These are phyloP conservation scores for Julus scandinavius DNA, from an alignment of 2,888 invertebrate genomes.

Conservation along the genomic window DNA sequence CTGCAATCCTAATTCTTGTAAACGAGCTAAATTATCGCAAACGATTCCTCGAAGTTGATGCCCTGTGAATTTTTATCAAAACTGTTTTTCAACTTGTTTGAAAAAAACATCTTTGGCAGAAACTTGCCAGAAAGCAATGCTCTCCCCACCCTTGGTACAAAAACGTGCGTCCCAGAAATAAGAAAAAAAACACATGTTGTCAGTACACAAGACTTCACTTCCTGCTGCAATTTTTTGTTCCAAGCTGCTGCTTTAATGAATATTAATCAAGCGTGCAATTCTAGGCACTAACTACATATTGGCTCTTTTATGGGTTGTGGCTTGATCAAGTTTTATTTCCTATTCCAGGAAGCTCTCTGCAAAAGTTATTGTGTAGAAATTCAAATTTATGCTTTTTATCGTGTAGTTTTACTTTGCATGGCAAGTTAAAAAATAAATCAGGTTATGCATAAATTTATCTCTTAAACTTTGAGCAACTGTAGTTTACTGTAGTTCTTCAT, in stretches of 20 bases:
- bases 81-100: background rate
- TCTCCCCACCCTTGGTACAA: background rate
- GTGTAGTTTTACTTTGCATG: background rate
- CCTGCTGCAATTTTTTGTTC: background rate
- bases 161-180: background rate
- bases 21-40: background rate
- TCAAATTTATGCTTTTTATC: background rate
- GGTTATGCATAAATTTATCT: background rate
- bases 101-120: background rate
- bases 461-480: background rate
- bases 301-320: background rate
- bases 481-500: background rate
- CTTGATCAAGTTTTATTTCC: conserved; percentile 6
- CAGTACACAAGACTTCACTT: background rate
- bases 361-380: background rate
- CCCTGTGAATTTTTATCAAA: background rate
- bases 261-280: background rate
- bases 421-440: background rate
- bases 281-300: background rate
- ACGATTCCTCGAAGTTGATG: background rate
- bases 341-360: background rate
- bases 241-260: background rate
- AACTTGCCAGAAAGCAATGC: background rate
- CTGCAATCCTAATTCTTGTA: background rate
- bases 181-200: background rate